These are phyloP conservation scores for Forbesichthys papilliferus DNA, from an alignment of 2,113 vertebrate genomes.

Conservation along the genomic window DNA sequence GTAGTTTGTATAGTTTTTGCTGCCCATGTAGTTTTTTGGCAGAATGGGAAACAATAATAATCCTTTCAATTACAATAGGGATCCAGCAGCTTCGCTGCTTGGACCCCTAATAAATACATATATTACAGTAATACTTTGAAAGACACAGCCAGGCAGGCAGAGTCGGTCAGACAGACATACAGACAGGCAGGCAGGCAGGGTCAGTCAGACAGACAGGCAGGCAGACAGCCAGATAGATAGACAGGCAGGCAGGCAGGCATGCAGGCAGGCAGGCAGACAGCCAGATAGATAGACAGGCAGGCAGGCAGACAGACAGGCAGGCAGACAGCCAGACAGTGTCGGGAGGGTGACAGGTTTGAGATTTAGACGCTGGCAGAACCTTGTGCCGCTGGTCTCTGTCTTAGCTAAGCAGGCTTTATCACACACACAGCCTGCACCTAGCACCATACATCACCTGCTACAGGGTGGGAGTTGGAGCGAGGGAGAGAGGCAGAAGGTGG, in stretches of 20 bases:
- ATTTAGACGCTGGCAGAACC: conserved; percentile 53
- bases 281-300: conserved; percentile 21
- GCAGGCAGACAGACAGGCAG: conserved; percentile 29
- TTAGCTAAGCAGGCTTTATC: conserved; percentile 56
- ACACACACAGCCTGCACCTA: conserved; percentile 43
- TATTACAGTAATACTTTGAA: no score
- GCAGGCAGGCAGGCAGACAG: conserved; percentile 18
- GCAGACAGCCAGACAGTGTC: conserved; percentile 21
- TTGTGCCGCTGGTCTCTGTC: conserved; percentile 58
- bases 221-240: conserved; percentile 27
- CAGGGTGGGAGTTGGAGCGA: neutral
- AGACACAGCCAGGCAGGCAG: no score
- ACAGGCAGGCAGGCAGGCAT: neutral
- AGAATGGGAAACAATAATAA: no score
- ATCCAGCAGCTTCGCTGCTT: no score
- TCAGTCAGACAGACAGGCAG: conserved; percentile 10
- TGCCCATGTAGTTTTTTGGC: no score
- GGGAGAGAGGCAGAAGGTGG: neutral
- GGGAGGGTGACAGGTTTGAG: conserved; percentile 46
- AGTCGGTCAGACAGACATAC: no score
- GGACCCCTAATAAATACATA: no score
- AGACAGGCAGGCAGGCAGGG: no score
- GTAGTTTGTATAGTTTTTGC: no score
- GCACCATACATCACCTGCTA: conserved; percentile 34
- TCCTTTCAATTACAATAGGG: no score